These are phyloP conservation scores for Dasypolia templi DNA, from an alignment of 2,888 invertebrate genomes.

Conservation along the genomic window DNA sequence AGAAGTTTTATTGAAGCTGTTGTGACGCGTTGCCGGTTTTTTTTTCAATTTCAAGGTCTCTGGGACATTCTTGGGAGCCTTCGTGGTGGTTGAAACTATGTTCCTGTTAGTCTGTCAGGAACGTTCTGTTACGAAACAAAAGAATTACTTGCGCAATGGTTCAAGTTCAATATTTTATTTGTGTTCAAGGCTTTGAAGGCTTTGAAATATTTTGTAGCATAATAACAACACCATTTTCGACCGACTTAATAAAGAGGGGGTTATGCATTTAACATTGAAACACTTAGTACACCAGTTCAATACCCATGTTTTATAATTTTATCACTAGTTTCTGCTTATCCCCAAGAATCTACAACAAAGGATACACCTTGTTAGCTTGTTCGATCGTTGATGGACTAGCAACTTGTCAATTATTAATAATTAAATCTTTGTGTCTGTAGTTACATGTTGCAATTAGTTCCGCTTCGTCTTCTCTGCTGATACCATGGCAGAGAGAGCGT, in stretches of 20 bases:
- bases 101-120: background rate
- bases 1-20: constrained; percentile 72
- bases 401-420: constrained; percentile 44
- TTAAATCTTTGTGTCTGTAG: constrained; percentile 43
- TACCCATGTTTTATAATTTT: background rate
- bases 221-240: background rate
- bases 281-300: background rate
- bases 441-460: constrained; percentile 42
- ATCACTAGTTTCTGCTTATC: background rate
- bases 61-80: constrained; percentile 10
- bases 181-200: background rate
- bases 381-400: constrained; percentile 15
- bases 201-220: background rate
- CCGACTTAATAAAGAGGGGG: background rate
- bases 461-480: constrained; percentile 51
- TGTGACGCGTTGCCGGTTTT: constrained; percentile 68
- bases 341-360: constrained; percentile 8
- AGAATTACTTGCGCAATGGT: background rate
- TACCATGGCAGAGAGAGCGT: constrained; percentile 53
- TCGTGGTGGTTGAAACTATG: background rate
- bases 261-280: background rate
- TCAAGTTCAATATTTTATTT: constrained; percentile 17
- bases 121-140: background rate
- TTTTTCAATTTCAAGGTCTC: constrained; percentile 58
- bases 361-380: constrained; percentile 5